phyloP scores from a whole-genome alignment of 2,888 invertebrate species.

The Tyria jacobaeae region DNA sequence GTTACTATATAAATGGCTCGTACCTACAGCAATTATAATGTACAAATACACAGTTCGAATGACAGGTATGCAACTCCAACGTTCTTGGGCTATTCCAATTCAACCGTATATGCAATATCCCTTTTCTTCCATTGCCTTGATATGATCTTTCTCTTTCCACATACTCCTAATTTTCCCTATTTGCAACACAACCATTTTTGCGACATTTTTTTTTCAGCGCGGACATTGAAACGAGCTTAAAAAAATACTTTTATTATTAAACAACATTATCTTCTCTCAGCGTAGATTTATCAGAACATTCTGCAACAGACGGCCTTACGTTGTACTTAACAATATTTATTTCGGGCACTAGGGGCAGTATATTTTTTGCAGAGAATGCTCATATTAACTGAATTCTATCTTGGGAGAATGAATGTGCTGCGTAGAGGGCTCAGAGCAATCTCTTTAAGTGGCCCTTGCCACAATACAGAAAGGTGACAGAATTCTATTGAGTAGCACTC shows the following conservation, averaged over 20 bases:
- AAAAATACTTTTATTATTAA: conserved; percentile 37
- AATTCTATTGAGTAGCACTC: conserved; percentile 26
- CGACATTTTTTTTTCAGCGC: conserved; percentile 29
- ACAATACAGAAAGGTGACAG: conserved; percentile 30
- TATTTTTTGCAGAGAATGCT: conserved; percentile 69
- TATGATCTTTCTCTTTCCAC: too few species aligned
- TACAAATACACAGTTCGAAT: too few species aligned
- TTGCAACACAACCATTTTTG: conserved; percentile 20
- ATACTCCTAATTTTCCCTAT: background rate
- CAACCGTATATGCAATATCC: too few species aligned
- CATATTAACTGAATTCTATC: conserved; percentile 76
- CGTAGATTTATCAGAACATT: conserved; percentile 45
- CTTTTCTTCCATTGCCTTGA: too few species aligned
- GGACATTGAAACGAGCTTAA: conserved; percentile 17
- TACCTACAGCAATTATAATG: too few species aligned
- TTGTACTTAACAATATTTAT: conserved; percentile 75
- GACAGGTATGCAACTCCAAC: too few species aligned
- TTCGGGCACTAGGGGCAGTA: conserved; percentile 68
- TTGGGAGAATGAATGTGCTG: conserved; percentile 63
- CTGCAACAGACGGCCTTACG: conserved; percentile 51
- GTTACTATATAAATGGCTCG: too few species aligned
- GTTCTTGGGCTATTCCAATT: too few species aligned
- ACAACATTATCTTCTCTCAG: conserved; percentile 40
- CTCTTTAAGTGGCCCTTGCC: conserved; percentile 75
- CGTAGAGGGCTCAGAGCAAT: conserved; percentile 73